Conservation (phyloP, 2,797 vertebrate genomes). For the Chaetophractus vellerosus region DNA sequence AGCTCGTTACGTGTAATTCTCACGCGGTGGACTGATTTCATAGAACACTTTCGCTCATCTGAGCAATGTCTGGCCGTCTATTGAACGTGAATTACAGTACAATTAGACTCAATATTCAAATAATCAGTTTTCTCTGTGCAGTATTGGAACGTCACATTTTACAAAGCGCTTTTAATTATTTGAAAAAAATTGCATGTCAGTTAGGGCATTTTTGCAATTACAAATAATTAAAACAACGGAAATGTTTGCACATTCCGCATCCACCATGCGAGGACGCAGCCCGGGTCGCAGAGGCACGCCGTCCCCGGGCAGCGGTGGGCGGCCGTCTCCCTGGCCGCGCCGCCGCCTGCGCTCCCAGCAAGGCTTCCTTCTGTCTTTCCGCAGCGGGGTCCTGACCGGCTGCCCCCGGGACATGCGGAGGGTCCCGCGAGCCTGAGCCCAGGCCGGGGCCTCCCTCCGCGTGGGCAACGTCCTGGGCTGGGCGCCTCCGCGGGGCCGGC, state of each 20-base stretch:
- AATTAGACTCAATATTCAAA: constrained; percentile 84
- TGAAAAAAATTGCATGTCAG: constrained; percentile 45
- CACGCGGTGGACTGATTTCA: constrained; percentile 77
- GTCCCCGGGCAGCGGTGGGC: fast-evolving
- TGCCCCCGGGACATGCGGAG: fast-evolving
- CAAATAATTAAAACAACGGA: constrained; percentile 1
- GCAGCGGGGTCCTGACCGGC: not conserved
- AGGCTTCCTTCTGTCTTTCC: not conserved
- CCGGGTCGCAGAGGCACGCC: fast-evolving
- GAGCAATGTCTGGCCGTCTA: constrained; percentile 79
- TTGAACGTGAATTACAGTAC: constrained; percentile 81
- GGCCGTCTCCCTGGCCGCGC: fast-evolving
- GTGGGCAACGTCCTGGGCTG: not conserved
- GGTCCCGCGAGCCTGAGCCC: fast-evolving
- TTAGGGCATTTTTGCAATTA: constrained; percentile 72
- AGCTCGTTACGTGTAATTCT: constrained; percentile 54
- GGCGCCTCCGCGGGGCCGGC: fast-evolving
- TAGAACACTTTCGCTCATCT: constrained; percentile 78
- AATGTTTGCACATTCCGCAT: not conserved
- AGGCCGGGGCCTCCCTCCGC: not conserved
- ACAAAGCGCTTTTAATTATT: constrained; percentile 85
- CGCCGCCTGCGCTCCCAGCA: fast-evolving
- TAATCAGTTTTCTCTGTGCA: constrained; percentile 75
- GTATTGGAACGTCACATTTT: constrained; percentile 70
- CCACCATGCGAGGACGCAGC: fast-evolving